A percentile compares a stretch with the other conserved stretches of the same genome.
Evolutionary conservation across 2,888 invertebrate species (phyloP).

Genomic region (Nymphalis polychloros): DNA sequence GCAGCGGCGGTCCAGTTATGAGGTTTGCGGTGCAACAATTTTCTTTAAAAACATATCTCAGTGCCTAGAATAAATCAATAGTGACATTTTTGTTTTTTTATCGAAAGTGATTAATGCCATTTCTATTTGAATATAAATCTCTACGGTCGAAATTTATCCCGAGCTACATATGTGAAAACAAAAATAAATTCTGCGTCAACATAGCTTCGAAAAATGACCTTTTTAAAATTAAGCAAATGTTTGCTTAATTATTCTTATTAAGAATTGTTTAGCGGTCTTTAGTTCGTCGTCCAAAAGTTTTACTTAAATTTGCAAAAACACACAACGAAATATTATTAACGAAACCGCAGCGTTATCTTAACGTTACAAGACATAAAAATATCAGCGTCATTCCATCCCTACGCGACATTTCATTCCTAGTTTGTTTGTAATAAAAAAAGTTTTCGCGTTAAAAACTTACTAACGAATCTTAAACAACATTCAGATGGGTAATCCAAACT

Average conservation of each 20-base stretch:
- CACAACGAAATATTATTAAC: not conserved
- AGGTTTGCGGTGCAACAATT: too few relatives aligned
- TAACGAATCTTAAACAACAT: slow-evolving; percentile 40
- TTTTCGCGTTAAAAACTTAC: slow-evolving; percentile 39
- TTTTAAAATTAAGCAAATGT: not conserved
- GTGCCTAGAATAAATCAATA: too few relatives aligned
- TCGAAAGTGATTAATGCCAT: not conserved
- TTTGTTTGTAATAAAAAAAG: slow-evolving; percentile 36
- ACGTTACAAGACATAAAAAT: slow-evolving; percentile 10
- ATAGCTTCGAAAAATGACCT: slow-evolving; percentile 4
- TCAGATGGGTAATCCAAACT: slow-evolving; percentile 15
- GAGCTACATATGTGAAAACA: slow-evolving; percentile 57
- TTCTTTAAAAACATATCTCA: too few relatives aligned
- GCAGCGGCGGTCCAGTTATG: not conserved
- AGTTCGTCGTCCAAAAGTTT: too few relatives aligned
- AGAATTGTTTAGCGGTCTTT: too few relatives aligned
- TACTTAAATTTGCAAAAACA: too few relatives aligned
- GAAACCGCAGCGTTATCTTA: not conserved
- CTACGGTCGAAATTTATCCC: slow-evolving; percentile 56
- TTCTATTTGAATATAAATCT: not conserved
- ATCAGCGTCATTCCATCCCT: slow-evolving; percentile 14
- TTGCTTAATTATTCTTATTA: too few relatives aligned
- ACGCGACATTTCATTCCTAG: slow-evolving; percentile 30
- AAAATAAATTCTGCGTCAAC: slow-evolving; percentile 60
- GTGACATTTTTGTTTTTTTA: too few relatives aligned